A percentile compares a stretch with the other conserved stretches of the same genome.
These are phyloP conservation scores for Amblyraja radiata DNA, from an alignment of 2,797 vertebrate species.

Conservation along the genomic window DNA sequence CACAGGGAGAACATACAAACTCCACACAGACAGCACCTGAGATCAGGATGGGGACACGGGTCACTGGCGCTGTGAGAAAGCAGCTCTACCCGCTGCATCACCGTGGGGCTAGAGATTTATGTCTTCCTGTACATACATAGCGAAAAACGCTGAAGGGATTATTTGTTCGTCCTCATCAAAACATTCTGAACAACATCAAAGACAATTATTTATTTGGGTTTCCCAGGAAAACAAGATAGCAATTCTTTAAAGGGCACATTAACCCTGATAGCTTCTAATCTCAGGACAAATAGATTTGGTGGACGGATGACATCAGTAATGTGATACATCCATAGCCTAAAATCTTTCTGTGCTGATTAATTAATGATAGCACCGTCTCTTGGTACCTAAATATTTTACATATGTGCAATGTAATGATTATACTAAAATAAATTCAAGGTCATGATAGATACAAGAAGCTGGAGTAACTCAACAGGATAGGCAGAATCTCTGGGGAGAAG, in stretches of 20 bases:
- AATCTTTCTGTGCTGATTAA: background rate
- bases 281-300: background rate
- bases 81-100: no score
- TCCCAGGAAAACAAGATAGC: background rate
- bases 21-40: no score
- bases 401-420: background rate
- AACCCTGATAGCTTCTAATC: constrained; percentile 1
- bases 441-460: background rate
- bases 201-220: constrained; percentile 1
- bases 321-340: background rate
- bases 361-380: background rate
- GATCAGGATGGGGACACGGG: no score
- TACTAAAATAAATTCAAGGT: background rate
- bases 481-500: no score
- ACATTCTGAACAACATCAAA: background rate
- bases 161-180: background rate
- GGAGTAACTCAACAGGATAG: no score
- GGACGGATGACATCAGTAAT: background rate
- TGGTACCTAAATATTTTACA: background rate
- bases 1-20: no score
- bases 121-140: background rate
- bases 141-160: background rate
- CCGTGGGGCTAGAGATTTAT: background rate
- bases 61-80: no score
- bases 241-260: constrained; percentile 11